Evolutionary conservation across 2,113 vertebrate species (phyloP), one percentile per base, ranked within the genome.

Genomic region (Herpetotheres cachinnans): DNA sequence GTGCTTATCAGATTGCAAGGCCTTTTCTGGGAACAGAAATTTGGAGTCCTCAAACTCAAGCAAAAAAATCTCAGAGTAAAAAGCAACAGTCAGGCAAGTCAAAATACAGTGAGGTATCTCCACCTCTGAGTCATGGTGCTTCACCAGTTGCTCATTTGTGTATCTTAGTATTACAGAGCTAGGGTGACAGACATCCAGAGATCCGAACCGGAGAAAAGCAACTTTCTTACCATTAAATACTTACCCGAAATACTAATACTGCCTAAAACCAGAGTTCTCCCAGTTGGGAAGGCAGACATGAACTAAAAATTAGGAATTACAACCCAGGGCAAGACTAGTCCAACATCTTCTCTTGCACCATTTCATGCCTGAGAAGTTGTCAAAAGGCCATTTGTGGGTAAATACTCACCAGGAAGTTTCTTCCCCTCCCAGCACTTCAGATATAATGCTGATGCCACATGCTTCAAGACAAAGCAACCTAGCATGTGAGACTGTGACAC

Each of bases 21-120:
- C 5, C 85, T 74, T 94, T 78, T 66, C 85, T 89, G 94, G 59
- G 40, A 90, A 54, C 20, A 77, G 42, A 92, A 90, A 80, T 86
- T 8, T 54, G 54, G 46, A 85, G 42, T 49, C 71, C 3, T 24
- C 30, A 14, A 82, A 72, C 26, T 5, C 2, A 1, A 70, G 32
- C 4, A 7, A 52, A 56, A 89, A 44, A 52, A 81, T 52, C 49
- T 54, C 38, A 30, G 44, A 47, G n/a, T 10, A 25, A 94, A 88
- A 86, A 89, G 13, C 22, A 90, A 42, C 52, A 47, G 12, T 82
- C 34, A 55, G 27, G 24, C 24, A 65, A 88, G 19, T 4, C 62
- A 93, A 76, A 94, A 88, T 73, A 52, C 34, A 30, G 29, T 14
- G 36, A 71, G 42, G 6, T 15, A 50, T 44, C 40, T 80, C 10